phyloP scores from a whole-genome alignment of 2,113 vertebrate species.

The Scomber scombrus region DNA sequence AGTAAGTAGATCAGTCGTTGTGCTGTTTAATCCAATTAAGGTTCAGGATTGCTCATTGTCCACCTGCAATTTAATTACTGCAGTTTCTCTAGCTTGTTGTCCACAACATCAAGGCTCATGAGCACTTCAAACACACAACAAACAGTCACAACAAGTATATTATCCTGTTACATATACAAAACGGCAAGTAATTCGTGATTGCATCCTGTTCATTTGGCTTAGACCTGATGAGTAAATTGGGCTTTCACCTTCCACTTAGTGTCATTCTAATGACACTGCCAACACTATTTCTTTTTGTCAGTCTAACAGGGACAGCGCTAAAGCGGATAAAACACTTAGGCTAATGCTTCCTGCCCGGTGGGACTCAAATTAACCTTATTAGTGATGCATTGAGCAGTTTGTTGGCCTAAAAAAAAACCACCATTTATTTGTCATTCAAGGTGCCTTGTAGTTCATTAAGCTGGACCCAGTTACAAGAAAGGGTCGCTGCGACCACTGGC shows the following conservation, averaged over 20 bases:
- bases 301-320: constrained; percentile 61
- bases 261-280: constrained; percentile 60
- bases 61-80: background rate
- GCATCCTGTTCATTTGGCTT: constrained; percentile 40
- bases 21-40: constrained; percentile 24
- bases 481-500: constrained; percentile 38
- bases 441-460: constrained; percentile 74
- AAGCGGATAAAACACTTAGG: constrained; percentile 69
- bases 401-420: constrained; percentile 58
- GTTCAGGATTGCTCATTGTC: background rate
- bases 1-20: background rate
- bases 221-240: constrained; percentile 56
- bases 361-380: constrained; percentile 80
- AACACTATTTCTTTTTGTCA: constrained; percentile 52
- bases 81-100: background rate
- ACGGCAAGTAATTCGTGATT: constrained; percentile 23
- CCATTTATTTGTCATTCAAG: constrained; percentile 79
- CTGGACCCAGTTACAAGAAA: constrained; percentile 67
- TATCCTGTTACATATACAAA: constrained; percentile 12
- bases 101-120: background rate
- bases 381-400: constrained; percentile 71
- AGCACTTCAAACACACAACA: constrained; percentile 16
- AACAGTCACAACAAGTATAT: constrained; percentile 4
- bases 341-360: constrained; percentile 67
- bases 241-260: constrained; percentile 60